These are phyloP conservation scores for Danio kyathit DNA, from an alignment of 2,797 vertebrate genomes.

Conservation along the genomic window DNA sequence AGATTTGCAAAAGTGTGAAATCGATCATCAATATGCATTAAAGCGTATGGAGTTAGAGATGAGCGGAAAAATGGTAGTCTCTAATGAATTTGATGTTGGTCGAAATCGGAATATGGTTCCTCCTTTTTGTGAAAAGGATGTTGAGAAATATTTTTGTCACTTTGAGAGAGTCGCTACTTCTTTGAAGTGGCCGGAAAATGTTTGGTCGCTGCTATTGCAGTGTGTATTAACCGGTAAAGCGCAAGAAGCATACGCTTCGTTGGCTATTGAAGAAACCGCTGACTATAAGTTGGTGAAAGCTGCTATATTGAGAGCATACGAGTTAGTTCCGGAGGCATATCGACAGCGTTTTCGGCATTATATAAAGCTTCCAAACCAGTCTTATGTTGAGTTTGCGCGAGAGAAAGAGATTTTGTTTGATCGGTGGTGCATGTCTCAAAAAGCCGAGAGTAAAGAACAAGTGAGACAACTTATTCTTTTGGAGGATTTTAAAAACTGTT, in stretches of 20 bases:
- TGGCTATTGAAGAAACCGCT: too few species aligned
- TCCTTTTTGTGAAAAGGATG: background rate
- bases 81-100: background rate
- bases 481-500: too few species aligned
- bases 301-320: constrained; percentile 5
- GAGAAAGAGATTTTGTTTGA: constrained; percentile 29
- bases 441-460: background rate
- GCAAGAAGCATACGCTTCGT: too few species aligned
- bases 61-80: background rate
- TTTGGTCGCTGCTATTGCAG: background rate
- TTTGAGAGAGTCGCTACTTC: background rate
- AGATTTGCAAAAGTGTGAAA: background rate
- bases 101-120: constrained; percentile 5
- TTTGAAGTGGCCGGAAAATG: background rate
- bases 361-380: background rate
- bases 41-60: background rate
- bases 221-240: too few species aligned
- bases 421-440: background rate
- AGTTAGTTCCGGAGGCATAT: constrained; percentile 33
- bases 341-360: background rate
- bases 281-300: constrained; percentile 25
- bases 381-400: constrained; percentile 12
- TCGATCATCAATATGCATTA: background rate
- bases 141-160: background rate
- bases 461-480: background rate